Conservation (phyloP, 2,888 invertebrate species). For the Phanerotoma sp. region DNA sequence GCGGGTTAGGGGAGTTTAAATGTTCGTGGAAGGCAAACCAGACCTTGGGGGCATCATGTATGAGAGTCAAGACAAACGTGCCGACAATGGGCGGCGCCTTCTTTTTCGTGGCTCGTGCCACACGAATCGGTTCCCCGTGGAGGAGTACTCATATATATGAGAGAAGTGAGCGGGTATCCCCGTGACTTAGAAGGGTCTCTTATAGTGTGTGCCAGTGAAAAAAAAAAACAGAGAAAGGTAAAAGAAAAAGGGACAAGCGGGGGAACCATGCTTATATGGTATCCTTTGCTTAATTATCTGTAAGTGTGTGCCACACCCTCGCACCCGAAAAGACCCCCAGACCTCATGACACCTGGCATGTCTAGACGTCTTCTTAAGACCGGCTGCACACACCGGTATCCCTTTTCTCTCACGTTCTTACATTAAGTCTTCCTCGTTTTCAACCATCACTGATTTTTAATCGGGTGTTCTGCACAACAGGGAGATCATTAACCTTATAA, state of each 20-base stretch:
- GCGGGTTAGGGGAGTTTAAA: slow-evolving; percentile 30
- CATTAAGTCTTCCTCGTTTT: neutral
- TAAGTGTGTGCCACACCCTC: slow-evolving; percentile 41
- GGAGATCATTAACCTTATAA: neutral
- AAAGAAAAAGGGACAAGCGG: slow-evolving; percentile 14
- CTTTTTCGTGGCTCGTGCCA: slow-evolving; percentile 44
- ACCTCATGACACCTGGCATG: slow-evolving; percentile 44
- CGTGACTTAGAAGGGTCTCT: slow-evolving; percentile 32
- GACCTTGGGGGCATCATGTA: slow-evolving; percentile 26
- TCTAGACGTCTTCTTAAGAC: slow-evolving; percentile 40
- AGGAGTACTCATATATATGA: slow-evolving; percentile 35
- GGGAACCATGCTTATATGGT: slow-evolving; percentile 28
- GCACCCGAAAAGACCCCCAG: slow-evolving; percentile 32
- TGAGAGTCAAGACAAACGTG: slow-evolving; percentile 31
- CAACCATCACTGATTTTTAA: neutral
- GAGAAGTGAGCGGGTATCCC: slow-evolving; percentile 20
- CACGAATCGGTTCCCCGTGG: slow-evolving; percentile 38
- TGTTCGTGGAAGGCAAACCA: slow-evolving; percentile 33
- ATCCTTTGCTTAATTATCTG: slow-evolving; percentile 46
- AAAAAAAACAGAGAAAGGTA: slow-evolving; percentile 18
- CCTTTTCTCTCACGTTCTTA: neutral
- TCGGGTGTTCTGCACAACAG: neutral
- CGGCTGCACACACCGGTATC: slow-evolving; percentile 19
- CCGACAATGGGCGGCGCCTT: slow-evolving; percentile 35
- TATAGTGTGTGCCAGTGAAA: slow-evolving; percentile 17